Evolutionary conservation across 2,113 vertebrate species (phyloP).

Genomic region (Peromyscus polionotus): DNA sequence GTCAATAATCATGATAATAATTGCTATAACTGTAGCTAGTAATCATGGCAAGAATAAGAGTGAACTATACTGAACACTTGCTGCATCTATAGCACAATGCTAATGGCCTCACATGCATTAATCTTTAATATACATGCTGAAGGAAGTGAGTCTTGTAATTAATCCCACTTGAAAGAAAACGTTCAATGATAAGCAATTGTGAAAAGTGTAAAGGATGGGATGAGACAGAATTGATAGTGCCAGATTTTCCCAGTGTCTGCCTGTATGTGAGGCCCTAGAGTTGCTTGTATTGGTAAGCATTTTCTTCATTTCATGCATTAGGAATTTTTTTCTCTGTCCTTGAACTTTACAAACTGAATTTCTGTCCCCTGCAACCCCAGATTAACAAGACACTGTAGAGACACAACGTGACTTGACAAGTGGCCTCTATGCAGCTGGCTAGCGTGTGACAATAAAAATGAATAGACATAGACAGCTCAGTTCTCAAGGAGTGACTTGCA

Average conservation of each 20-base stretch:
- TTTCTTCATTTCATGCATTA: background rate
- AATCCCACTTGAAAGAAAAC: background rate
- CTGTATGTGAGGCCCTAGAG: background rate
- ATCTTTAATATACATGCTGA: background rate
- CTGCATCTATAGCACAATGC: background rate
- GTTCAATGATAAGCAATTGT: background rate
- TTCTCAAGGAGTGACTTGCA: background rate
- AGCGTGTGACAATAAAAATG: background rate
- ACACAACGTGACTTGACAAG: background rate
- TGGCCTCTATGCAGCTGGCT: background rate
- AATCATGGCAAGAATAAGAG: background rate
- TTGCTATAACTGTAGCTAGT: background rate
- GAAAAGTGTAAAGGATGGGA: background rate
- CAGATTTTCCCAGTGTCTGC: background rate
- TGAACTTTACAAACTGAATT: constrained; percentile 32
- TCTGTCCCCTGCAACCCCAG: background rate
- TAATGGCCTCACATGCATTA: background rate
- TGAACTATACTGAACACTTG: background rate
- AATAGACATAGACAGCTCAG: background rate
- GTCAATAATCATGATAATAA: background rate
- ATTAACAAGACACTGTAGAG: background rate
- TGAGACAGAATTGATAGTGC: background rate
- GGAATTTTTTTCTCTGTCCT: background rate
- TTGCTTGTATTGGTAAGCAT: background rate
- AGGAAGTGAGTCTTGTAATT: background rate